A percentile compares a stretch with the other conserved stretches of the same genome.
These are phyloP conservation scores for Ascidia mentula DNA, from an alignment of 23 tunicate genomes.

Conservation along the genomic window DNA sequence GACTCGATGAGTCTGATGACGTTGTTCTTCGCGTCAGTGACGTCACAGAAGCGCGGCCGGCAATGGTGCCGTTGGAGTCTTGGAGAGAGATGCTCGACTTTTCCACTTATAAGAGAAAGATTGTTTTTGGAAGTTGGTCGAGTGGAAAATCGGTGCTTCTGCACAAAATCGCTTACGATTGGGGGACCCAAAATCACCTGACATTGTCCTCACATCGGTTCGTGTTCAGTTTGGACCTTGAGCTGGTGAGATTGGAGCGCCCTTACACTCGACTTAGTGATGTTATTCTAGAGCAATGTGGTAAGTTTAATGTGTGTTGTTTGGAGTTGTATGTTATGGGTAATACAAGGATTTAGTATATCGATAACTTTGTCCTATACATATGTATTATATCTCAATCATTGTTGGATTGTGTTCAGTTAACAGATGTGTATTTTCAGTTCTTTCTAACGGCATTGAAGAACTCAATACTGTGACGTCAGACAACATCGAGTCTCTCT, in stretches of 20 bases:
- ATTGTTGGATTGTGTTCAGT: not conserved
- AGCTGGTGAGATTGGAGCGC: conserved; percentile 22
- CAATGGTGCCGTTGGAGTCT: not conserved
- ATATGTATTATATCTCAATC: no score
- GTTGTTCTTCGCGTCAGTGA: not conserved
- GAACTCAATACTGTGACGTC: not conserved
- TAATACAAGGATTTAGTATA: not conserved
- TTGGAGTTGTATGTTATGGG: no score
- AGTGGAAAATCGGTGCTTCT: conserved; percentile 58
- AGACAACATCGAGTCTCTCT: conserved; percentile 46
- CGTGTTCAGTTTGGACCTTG: conserved; percentile 52
- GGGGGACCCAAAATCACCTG: conserved; percentile 51
- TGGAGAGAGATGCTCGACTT: conserved; percentile 36
- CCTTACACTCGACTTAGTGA: conserved; percentile 65
- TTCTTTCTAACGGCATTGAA: not conserved
- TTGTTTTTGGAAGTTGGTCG: conserved; percentile 37
- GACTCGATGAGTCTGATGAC: not conserved
- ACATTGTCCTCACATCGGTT: conserved; percentile 4
- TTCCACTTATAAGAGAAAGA: conserved; percentile 14
- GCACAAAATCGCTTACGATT: conserved; percentile 53
- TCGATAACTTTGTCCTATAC: not conserved
- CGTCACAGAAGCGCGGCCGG: not conserved
- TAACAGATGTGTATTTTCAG: not conserved
- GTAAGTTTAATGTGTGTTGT: no score
- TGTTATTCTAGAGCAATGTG: conserved; percentile 48